Evolutionary conservation across 2,113 vertebrate genomes (phyloP).

Genomic region (Percopsis transmontana): DNA sequence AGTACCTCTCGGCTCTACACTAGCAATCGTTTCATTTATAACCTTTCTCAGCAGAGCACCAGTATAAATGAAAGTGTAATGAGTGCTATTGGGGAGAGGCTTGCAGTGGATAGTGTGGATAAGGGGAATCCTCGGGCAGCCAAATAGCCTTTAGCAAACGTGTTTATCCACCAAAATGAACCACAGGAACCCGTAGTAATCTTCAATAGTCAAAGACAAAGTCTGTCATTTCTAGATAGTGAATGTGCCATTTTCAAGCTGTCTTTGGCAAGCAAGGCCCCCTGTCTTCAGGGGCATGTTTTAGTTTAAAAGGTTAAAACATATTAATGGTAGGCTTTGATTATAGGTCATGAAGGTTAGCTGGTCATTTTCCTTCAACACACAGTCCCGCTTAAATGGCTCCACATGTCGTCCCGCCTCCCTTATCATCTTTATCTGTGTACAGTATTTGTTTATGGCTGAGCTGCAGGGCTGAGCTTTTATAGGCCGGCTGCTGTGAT

Average conservation of each 20-base stretch:
- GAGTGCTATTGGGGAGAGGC: too few species aligned
- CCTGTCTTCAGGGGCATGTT: background rate
- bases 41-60: too few species aligned
- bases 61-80: too few species aligned
- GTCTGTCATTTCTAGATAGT: background rate
- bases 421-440: background rate
- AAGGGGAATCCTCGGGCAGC: too few species aligned
- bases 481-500: slow-evolving; percentile 65
- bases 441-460: slow-evolving; percentile 18
- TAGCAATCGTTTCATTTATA: too few species aligned
- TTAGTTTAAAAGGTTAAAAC: background rate
- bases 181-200: too few species aligned
- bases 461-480: slow-evolving; percentile 33
- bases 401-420: slow-evolving; percentile 19
- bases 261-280: background rate
- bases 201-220: background rate
- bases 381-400: slow-evolving; percentile 56
- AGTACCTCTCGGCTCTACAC: too few species aligned
- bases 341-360: slow-evolving; percentile 50
- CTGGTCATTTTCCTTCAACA: slow-evolving; percentile 45
- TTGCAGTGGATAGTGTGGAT: too few species aligned
- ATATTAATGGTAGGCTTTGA: slow-evolving; percentile 9
- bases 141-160: background rate
- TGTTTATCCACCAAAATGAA: slow-evolving; percentile 1
- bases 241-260: background rate